Evolutionary conservation across 2,888 invertebrate species (phyloP).

Genomic region (Nasonia oneida): DNA sequence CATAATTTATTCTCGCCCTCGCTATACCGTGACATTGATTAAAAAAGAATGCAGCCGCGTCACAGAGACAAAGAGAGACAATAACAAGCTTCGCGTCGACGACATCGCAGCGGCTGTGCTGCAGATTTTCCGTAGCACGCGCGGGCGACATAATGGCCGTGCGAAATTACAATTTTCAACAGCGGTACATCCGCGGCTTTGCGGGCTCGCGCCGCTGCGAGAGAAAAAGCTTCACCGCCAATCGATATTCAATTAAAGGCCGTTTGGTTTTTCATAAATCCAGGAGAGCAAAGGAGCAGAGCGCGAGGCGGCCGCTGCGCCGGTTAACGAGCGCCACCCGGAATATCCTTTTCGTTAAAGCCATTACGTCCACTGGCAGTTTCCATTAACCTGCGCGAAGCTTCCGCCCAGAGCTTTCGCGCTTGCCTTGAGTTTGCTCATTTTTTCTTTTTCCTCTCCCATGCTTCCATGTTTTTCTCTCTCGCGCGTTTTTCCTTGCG

Average conservation of each 20-base stretch:
- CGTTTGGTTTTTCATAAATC: slow-evolving; percentile 59
- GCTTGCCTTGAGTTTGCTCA: slow-evolving; percentile 10
- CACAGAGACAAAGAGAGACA: neutral
- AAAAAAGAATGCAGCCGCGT: neutral
- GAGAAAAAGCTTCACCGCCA: slow-evolving; percentile 35
- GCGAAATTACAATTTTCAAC: slow-evolving; percentile 16
- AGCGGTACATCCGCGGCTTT: neutral
- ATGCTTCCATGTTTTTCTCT: neutral
- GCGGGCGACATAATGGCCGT: neutral
- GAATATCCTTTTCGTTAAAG: slow-evolving; percentile 57
- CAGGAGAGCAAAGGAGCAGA: slow-evolving; percentile 23
- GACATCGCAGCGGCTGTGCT: neutral
- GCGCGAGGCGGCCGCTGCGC: neutral
- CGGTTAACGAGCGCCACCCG: slow-evolving; percentile 48
- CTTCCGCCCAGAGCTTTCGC: slow-evolving; percentile 21
- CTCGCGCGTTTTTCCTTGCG: slow-evolving; percentile 14
- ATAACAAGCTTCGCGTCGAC: neutral
- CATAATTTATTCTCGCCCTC: neutral
- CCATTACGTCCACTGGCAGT: slow-evolving; percentile 54
- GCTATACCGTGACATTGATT: neutral
- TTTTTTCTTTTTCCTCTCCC: neutral
- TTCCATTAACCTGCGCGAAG: slow-evolving; percentile 53
- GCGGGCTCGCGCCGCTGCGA: neutral
- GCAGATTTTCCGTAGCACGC: neutral
- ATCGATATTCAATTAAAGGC: slow-evolving; percentile 60